Percentiles rank a stretch among this genome's conserved stretches.
Evolutionary conservation across 2,888 invertebrate species (phyloP).

Genomic region (Phengaris arion): DNA sequence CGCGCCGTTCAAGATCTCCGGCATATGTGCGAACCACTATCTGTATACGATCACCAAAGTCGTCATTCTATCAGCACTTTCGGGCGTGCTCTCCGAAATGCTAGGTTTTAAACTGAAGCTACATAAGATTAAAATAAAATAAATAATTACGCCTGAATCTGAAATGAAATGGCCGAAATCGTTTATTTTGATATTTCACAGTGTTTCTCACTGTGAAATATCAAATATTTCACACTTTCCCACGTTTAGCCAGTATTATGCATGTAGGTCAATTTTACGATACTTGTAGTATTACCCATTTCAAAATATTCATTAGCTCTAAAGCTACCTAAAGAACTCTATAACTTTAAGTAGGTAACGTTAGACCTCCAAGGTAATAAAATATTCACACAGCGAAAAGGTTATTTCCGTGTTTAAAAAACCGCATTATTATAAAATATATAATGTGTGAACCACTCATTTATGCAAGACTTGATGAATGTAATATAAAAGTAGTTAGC

Average conservation of each 20-base stretch:
- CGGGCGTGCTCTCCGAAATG: conserved; percentile 97
- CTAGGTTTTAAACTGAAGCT: conserved; percentile 97
- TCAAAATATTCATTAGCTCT: background rate
- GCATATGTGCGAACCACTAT: conserved; percentile 96
- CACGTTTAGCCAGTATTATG: background rate
- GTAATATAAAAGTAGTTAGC: too few relatives aligned
- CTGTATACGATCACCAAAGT: conserved; percentile 97
- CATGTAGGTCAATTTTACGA: background rate
- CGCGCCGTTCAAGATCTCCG: conserved; percentile 97
- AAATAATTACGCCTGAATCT: conserved; percentile 32
- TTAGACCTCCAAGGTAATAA: conserved; percentile 2
- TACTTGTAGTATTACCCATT: background rate
- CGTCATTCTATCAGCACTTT: conserved; percentile 95
- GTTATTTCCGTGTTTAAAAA: conserved; percentile 6
- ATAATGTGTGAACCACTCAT: background rate
- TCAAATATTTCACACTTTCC: too few relatives aligned
- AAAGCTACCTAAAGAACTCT: background rate
- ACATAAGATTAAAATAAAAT: conserved; percentile 97
- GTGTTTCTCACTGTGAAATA: too few relatives aligned
- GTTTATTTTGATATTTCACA: background rate
- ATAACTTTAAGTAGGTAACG: background rate
- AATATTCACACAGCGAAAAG: conserved; percentile 7
- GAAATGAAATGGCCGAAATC: background rate
- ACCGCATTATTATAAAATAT: background rate
- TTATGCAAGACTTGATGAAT: background rate